A percentile compares a stretch with the other conserved stretches of the same genome.
These are phyloP conservation scores for Aphidoletes aphidimyza DNA, from an alignment of 2,888 invertebrate genomes.

Conservation along the genomic window DNA sequence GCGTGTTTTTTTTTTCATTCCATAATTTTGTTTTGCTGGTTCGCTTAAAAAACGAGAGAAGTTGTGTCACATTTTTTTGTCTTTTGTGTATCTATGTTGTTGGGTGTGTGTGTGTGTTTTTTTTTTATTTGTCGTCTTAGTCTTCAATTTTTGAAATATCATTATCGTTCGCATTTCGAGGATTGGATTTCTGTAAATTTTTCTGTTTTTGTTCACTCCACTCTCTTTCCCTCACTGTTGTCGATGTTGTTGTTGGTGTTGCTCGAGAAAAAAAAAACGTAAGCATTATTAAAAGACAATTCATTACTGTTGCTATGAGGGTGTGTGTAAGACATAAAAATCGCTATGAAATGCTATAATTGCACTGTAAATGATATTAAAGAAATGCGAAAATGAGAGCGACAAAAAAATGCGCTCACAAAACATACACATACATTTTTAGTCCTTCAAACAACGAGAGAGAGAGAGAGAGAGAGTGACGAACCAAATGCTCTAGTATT, in stretches of 20 bases:
- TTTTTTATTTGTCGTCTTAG: neutral
- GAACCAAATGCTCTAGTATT: no score
- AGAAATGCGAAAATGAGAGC: neutral
- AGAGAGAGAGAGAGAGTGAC: no score
- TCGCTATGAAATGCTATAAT: slow-evolving; percentile 32
- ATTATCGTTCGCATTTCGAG: slow-evolving; percentile 4
- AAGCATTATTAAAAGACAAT: slow-evolving; percentile 31
- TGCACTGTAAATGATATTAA: slow-evolving; percentile 22
- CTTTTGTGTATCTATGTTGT: neutral
- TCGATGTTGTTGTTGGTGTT: no score
- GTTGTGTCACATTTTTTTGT: no score
- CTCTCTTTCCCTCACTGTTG: no score
- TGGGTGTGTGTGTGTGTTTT: no score
- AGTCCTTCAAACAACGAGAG: neutral
- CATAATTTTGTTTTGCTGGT: neutral
- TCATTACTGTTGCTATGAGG: neutral
- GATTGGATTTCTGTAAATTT: slow-evolving; percentile 29
- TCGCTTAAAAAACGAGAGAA: no score
- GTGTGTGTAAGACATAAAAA: slow-evolving; percentile 5
- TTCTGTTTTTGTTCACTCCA: neutral
- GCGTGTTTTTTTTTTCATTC: neutral
- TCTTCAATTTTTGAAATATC: slow-evolving; percentile 25
- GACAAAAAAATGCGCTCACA: neutral
- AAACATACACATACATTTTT: no score
- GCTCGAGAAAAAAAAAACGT: neutral